Conservation (phyloP, 2,888 invertebrate species). For the Cheilosia grossa region DNA sequence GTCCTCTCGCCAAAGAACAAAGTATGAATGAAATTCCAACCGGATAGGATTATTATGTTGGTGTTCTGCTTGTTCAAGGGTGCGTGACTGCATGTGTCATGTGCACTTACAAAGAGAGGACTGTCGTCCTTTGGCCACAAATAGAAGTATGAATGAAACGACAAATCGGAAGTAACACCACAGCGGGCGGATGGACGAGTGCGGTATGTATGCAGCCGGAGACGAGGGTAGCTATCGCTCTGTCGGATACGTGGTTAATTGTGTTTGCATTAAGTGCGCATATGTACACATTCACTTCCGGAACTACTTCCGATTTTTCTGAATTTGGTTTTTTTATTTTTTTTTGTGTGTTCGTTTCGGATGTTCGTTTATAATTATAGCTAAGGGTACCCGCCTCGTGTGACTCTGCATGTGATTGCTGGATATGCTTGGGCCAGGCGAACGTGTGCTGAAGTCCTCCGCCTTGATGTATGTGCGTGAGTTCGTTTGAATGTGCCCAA, state of each 20-base stretch:
- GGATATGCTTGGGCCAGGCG: slow-evolving; percentile 34
- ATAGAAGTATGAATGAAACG: slow-evolving; percentile 41
- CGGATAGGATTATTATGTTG: slow-evolving; percentile 70
- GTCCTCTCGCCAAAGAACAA: slow-evolving; percentile 15
- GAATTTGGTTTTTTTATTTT: slow-evolving; percentile 14
- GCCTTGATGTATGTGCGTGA: slow-evolving; percentile 34
- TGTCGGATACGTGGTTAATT: slow-evolving; percentile 58
- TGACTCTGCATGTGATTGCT: slow-evolving; percentile 60
- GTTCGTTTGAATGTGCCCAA: slow-evolving; percentile 62
- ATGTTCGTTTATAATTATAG: slow-evolving; percentile 53
- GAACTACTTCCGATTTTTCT: slow-evolving; percentile 72
- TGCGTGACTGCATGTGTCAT: slow-evolving; percentile 72
- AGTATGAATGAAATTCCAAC: slow-evolving; percentile 65
- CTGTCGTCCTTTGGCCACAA: slow-evolving; percentile 45
- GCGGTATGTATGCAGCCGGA: slow-evolving; percentile 3
- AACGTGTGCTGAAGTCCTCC: slow-evolving; percentile 34
- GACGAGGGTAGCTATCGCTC: slow-evolving; percentile 38
- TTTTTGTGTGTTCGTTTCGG: slow-evolving; percentile 13
- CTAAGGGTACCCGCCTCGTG: slow-evolving; percentile 59
- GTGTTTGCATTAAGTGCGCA: slow-evolving; percentile 69
- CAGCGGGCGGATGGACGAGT: slow-evolving; percentile 19
- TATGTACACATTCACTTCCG: slow-evolving; percentile 71
- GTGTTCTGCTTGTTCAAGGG: slow-evolving; percentile 60
- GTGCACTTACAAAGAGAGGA: slow-evolving; percentile 8
- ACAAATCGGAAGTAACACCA: slow-evolving; percentile 70